A percentile compares a stretch with the other conserved stretches of the same genome.
These are phyloP conservation scores for Merodon equestris DNA, from an alignment of 2,888 invertebrate genomes.

Conservation along the genomic window DNA sequence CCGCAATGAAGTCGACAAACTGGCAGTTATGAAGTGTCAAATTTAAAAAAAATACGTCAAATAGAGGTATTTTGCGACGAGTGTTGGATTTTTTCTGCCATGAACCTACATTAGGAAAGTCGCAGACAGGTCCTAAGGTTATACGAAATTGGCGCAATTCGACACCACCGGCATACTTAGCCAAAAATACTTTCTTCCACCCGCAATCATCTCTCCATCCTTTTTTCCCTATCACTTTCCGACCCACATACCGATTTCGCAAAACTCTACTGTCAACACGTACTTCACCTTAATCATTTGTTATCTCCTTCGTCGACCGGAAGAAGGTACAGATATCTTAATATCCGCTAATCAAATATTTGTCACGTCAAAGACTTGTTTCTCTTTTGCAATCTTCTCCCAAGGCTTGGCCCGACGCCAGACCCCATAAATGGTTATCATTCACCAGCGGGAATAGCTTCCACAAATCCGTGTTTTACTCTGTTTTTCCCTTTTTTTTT, in stretches of 20 bases:
- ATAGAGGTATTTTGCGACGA: no score
- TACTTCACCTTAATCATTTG: constrained; percentile 29
- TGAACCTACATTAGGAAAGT: no score
- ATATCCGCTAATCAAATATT: constrained; percentile 43
- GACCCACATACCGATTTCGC: constrained; percentile 17
- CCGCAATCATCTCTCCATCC: no score
- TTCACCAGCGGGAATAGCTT: constrained; percentile 25
- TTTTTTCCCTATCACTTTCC: no score
- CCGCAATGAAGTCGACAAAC: no score
- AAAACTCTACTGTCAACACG: constrained; percentile 26
- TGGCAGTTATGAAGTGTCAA: no score
- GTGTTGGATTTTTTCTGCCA: no score
- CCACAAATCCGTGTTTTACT: background rate
- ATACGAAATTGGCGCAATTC: no score
- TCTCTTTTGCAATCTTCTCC: constrained; percentile 12
- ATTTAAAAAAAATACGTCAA: no score
- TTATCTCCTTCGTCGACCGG: constrained; percentile 53
- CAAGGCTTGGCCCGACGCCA: constrained; percentile 9
- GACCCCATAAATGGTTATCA: constrained; percentile 15
- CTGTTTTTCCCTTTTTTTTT: background rate
- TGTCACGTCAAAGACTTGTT: constrained; percentile 41
- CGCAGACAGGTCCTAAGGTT: no score
- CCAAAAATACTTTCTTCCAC: no score
- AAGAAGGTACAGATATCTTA: constrained; percentile 55
- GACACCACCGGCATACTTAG: no score